These are phyloP conservation scores for Bombus breviceps DNA, from an alignment of 1,140 invertebrate species.

Conservation along the genomic window DNA sequence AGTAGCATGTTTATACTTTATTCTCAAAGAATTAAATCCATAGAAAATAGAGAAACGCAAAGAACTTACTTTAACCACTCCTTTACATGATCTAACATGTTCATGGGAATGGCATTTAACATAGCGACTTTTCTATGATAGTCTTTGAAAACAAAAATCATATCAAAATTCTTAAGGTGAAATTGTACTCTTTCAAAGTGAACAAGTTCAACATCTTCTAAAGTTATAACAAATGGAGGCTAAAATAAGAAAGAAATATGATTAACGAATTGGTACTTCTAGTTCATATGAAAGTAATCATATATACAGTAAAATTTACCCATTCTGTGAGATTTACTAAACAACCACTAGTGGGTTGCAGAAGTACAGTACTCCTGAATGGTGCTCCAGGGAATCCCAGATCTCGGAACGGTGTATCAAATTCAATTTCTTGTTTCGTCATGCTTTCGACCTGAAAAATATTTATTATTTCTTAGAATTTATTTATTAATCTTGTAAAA, in stretches of 20 bases:
- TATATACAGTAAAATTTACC: slow-evolving; percentile 82
- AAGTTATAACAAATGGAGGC: slow-evolving; percentile 98
- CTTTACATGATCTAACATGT: slow-evolving; percentile 99
- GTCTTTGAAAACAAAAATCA: slow-evolving; percentile 99
- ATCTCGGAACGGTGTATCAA: slow-evolving; percentile 99
- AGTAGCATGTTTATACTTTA: slow-evolving; percentile 37
- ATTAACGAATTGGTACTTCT: background rate
- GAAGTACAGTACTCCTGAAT: slow-evolving; percentile 96
- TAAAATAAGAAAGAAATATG: slow-evolving; percentile 74
- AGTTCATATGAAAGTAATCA: background rate
- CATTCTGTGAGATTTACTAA: slow-evolving; percentile 99
- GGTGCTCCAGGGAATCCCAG: slow-evolving; percentile 99
- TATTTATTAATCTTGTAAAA: background rate
- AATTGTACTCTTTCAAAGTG: slow-evolving; percentile 99
- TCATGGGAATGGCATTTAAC: slow-evolving; percentile 99
- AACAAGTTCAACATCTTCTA: slow-evolving; percentile 98
- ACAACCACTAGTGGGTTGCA: slow-evolving; percentile 98
- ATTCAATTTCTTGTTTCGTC: slow-evolving; percentile 98
- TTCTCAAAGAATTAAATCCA: background rate
- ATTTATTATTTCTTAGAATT: background rate
- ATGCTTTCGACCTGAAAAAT: slow-evolving; percentile 91
- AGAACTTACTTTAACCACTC: slow-evolving; percentile 97
- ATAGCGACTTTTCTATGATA: slow-evolving; percentile 96
- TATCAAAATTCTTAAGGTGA: slow-evolving; percentile 99
- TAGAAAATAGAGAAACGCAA: slow-evolving; percentile 3